Evolutionary conservation across 1,140 invertebrate species (phyloP).

Genomic region (Phthorimaea operculella): DNA sequence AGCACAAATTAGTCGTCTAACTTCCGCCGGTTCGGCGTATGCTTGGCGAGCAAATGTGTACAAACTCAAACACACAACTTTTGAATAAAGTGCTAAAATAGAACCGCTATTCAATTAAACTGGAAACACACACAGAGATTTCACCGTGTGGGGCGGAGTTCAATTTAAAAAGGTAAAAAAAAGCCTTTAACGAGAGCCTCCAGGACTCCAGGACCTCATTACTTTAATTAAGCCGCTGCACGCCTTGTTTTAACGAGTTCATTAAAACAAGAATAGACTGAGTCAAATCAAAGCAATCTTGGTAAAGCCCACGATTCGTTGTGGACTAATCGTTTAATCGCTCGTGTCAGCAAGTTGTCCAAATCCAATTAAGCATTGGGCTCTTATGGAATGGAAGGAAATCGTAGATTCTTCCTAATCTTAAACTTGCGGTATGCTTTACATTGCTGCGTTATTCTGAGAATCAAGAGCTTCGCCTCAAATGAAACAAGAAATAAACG

Average conservation of each 20-base stretch:
- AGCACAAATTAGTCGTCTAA: no score
- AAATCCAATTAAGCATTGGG: not conserved
- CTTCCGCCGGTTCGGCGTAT: not conserved
- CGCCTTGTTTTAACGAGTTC: not conserved
- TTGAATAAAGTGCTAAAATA: not conserved
- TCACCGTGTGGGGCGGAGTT: not conserved
- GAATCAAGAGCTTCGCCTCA: no score
- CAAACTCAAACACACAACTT: not conserved
- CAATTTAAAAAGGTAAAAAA: not conserved
- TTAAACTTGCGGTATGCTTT: no score
- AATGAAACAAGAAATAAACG: no score
- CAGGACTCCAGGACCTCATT: not conserved
- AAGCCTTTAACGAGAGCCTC: not conserved
- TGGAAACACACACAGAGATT: not conserved
- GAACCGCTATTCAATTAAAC: constrained; percentile 4
- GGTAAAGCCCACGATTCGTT: not conserved
- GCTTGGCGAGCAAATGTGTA: not conserved
- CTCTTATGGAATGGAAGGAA: no score
- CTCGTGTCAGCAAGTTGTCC: not conserved
- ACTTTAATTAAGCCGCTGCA: not conserved
- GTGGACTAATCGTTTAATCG: not conserved
- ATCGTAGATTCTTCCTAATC: no score
- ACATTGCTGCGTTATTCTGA: no score
- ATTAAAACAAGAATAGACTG: constrained; percentile 2
- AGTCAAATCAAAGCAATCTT: not conserved